Base-by-base conservation (phyloP, 35 echinoderm and acorn worm species). In the Diadema setosum region DNA sequence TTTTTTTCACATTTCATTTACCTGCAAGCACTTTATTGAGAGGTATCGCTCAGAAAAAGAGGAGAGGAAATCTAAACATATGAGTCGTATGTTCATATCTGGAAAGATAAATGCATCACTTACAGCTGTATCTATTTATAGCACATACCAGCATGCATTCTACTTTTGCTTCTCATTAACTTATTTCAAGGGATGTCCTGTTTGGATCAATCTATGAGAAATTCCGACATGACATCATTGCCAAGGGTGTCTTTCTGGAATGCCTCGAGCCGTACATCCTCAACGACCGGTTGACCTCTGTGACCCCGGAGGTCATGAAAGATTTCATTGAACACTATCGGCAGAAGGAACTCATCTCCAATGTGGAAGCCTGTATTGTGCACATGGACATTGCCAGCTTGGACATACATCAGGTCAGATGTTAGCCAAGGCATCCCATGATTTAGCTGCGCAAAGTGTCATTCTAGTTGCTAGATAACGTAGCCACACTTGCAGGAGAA, bases 211-310 rank as follows among this genome's bases (percentile, higher is more conserved):
- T 98, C 81, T 98, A 94, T 41, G 95, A 98, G 27, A 29, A 85
- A 15, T 98, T 98, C 80, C 83, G 89, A 24, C 82, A 87, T 27
- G 95, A 98, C 46, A 89, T 65, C 32, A 98, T 94, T 49, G 95
- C 95, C 25, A 94, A 94, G 81, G 95, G 95, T 4, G 95, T 98
- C 16, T 98, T 91, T 48, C 80, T 98, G 80, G 92, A 98, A 37
- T 98, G 95, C 16, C 85, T 98, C 9, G 95, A 98, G 74, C 95
- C 95, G 26, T 98, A 94, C 88, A 98, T 98, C 42, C 86, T 98
- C 17, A 98, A 98, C 52, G 92, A 94, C 46, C 83, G 49, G 23
- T 81, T 98, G 52, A 94, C 88, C 15, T 98, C 95, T 20, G 87
- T 98, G 61, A 93, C 92, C 16, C 92, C 92, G 0, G 83, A 43